phyloP scores from a whole-genome alignment of 2,113 vertebrate species.

The Tragelaphus scriptus region DNA sequence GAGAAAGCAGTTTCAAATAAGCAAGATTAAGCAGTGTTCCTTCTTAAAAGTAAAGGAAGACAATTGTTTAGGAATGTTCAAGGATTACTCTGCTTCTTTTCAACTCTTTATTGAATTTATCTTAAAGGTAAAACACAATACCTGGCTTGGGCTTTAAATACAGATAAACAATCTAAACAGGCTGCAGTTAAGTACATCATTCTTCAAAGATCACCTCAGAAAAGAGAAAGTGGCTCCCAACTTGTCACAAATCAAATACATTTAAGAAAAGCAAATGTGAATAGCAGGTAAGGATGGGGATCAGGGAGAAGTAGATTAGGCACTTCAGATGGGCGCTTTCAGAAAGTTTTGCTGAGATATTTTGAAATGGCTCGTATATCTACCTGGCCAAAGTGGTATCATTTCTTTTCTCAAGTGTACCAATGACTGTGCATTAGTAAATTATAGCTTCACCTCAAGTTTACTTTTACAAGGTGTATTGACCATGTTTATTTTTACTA shows the following conservation, averaged over 20 bases:
- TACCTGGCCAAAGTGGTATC: neutral
- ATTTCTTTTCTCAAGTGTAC: neutral
- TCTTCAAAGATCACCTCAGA: neutral
- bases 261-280: slow-evolving; percentile 6
- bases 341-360: neutral
- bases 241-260: neutral
- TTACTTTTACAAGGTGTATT: neutral
- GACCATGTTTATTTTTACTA: neutral
- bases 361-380: neutral
- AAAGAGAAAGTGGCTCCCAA: neutral
- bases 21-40: neutral
- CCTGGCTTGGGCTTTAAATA: neutral
- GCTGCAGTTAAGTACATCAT: neutral
- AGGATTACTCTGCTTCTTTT: slow-evolving; percentile 17
- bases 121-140: slow-evolving; percentile 39
- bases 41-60: neutral
- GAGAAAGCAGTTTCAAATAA: neutral
- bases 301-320: neutral
- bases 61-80: neutral
- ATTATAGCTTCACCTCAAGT: neutral
- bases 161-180: neutral
- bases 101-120: slow-evolving; percentile 49
- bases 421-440: neutral
- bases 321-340: neutral
- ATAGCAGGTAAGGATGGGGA: neutral